These are phyloP conservation scores for Trichosurus vulpecula DNA, from an alignment of 2,797 vertebrate genomes.

Conservation along the genomic window DNA sequence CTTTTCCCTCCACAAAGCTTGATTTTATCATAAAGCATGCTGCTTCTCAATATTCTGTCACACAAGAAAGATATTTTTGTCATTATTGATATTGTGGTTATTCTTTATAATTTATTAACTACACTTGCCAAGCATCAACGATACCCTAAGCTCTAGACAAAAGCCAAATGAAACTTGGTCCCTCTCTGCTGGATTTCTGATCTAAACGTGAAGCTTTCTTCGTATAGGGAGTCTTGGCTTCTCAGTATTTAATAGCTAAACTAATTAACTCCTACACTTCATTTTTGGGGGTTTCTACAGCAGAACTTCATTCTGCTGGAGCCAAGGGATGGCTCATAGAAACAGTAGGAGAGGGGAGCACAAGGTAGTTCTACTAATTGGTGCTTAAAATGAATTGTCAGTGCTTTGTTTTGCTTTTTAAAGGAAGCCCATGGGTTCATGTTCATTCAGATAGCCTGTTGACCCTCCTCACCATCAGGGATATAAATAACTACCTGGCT, in stretches of 20 bases:
- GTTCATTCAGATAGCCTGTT: background rate
- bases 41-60: background rate
- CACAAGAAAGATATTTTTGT: background rate
- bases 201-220: background rate
- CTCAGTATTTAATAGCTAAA: background rate
- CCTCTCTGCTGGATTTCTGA: background rate
- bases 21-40: background rate
- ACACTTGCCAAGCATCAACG: background rate
- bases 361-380: background rate
- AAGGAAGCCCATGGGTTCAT: background rate
- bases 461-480: background rate
- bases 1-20: background rate
- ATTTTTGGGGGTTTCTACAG: background rate
- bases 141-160: background rate
- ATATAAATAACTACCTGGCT: background rate
- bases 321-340: background rate
- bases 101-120: conserved; percentile 30
- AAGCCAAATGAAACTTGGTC: background rate
- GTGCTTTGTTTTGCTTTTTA: background rate
- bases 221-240: background rate
- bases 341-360: background rate
- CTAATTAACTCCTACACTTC: background rate
- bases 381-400: background rate
- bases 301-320: background rate
- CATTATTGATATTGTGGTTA: background rate